These are phyloP conservation scores for Antheraea pernyi DNA, from an alignment of 1,140 invertebrate species.

Conservation along the genomic window DNA sequence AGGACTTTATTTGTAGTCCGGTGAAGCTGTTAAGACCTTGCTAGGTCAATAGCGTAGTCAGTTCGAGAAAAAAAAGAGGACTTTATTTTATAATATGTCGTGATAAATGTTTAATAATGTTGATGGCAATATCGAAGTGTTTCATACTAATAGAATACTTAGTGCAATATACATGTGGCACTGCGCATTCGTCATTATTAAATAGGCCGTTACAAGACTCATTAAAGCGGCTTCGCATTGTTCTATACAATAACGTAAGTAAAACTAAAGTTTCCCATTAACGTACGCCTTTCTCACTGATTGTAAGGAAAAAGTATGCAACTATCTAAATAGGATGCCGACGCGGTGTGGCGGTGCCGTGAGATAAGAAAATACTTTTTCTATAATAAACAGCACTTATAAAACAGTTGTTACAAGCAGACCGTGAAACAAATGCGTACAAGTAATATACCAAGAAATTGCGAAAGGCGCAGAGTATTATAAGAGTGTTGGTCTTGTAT, in stretches of 20 bases:
- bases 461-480: too few species aligned
- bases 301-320: background rate
- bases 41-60: too few species aligned
- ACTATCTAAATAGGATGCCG: background rate
- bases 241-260: background rate
- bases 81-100: too few species aligned
- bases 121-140: too few species aligned
- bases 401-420: background rate
- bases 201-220: background rate
- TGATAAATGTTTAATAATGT: too few species aligned
- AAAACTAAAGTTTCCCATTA: conserved; percentile 3
- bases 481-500: too few species aligned
- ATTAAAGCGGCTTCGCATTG: background rate
- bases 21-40: too few species aligned
- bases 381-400: background rate
- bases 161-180: background rate
- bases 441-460: background rate
- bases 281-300: background rate
- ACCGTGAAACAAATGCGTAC: background rate
- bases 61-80: too few species aligned
- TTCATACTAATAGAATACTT: background rate
- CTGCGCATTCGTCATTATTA: background rate
- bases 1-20: too few species aligned
- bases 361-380: background rate
- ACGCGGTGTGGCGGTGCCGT: background rate